Conservation (phyloP, 2,113 vertebrate genomes). For the Dromiciops gliroides region DNA sequence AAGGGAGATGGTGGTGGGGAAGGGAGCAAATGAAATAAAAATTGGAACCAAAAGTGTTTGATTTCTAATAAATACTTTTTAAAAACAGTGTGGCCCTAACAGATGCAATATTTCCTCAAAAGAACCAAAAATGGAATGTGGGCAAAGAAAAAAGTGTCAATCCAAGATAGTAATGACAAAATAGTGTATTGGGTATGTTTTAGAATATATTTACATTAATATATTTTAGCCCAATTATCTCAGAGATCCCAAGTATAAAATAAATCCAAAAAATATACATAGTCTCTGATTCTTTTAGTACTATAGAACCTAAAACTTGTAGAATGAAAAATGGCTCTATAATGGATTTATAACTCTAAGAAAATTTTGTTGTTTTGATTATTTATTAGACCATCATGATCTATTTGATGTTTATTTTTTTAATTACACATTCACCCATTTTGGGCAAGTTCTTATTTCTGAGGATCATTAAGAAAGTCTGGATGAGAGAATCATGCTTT, state of each 20-base stretch:
- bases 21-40: neutral
- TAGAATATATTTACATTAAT: neutral
- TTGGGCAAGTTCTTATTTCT: too few relatives aligned
- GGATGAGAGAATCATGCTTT: too few relatives aligned
- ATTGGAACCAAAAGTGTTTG: neutral
- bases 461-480: too few relatives aligned
- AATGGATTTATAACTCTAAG: too few relatives aligned
- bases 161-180: neutral
- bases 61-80: neutral
- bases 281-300: too few relatives aligned
- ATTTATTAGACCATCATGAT: too few relatives aligned
- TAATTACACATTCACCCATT: too few relatives aligned
- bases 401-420: too few relatives aligned
- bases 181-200: neutral
- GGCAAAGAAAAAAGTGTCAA: neutral
- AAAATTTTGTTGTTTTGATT: too few relatives aligned
- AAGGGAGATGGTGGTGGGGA: conserved; percentile 74
- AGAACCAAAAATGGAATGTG: neutral
- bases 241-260: neutral
- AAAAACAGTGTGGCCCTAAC: neutral
- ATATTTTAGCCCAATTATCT: neutral
- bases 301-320: too few relatives aligned
- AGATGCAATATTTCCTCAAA: neutral
- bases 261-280: neutral
- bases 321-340: too few relatives aligned